Base-by-base conservation (phyloP, 2,113 vertebrate species). In the Corythoichthys intestinalis region DNA sequence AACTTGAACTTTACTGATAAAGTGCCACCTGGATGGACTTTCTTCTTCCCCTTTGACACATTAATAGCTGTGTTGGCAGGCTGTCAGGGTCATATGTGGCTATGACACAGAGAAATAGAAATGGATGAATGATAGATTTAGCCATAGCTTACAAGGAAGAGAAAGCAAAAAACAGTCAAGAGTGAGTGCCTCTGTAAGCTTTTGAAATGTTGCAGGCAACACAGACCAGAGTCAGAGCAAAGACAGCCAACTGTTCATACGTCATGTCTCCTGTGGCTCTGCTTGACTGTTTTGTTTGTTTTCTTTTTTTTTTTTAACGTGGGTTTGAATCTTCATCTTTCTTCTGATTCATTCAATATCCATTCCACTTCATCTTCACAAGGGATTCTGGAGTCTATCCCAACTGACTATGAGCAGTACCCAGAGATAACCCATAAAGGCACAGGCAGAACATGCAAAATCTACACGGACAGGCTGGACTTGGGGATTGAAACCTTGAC, bases 121-220 rank as follows among this genome's bases (percentile, higher is more conserved):
- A 9, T 58, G 56, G 12, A 58, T 37, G 56, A n/a, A n/a, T n/a
- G 35, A 14, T 5, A 14, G 56, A 58, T 37, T 58, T 35, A 37
- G 34, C 56, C 34, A 15, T 14, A 28, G 13, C 34, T 58, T 11
- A 2, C 7, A 4, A 1, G 4, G 34, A 12, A 34, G 1, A 13
- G 28, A 10, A 57, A 57, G 28, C 2, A 6, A 14, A 3, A 4
- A 20, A 4, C 7, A 20, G 13, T 20, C n/a, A 54, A 54, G 8
- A 20, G 52, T 10, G 52, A 3, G 8, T 28, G 49, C 49, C 49
- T n/a, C 6, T n/a, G 49, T n/a, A 7, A 52, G 49, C 17, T 52
- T 17, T 6, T 52, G 52, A 71, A 62, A 71, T 38, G 50, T 72
- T 67, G 52, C 50, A 49, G 66, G 57, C 50, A 63, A 53, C 71